Percentiles rank a stretch among this genome's conserved stretches.
Conservation (phyloP, 1,140 invertebrate genomes). For the Drosophila miranda region DNA sequence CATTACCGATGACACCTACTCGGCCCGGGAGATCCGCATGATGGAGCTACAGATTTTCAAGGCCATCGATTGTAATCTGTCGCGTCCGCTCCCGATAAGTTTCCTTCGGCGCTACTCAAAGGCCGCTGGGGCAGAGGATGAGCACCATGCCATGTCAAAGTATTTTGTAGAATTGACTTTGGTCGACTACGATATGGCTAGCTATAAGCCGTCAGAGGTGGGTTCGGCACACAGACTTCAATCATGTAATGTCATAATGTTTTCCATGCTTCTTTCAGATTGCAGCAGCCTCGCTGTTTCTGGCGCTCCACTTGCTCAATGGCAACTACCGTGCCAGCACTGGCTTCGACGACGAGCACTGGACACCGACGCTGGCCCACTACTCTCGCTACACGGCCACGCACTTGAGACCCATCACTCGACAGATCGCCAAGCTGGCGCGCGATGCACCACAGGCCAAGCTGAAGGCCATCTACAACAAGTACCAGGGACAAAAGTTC, state of each 20-base stretch:
- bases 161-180: slow-evolving; percentile 95
- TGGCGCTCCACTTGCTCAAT: slow-evolving; percentile 83
- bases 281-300: slow-evolving; percentile 84
- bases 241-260: neutral
- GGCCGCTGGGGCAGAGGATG: slow-evolving; percentile 86
- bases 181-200: slow-evolving; percentile 91
- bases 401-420: slow-evolving; percentile 85
- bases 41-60: slow-evolving; percentile 93
- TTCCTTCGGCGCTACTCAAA: slow-evolving; percentile 91
- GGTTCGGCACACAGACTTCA: neutral
- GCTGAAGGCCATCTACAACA: slow-evolving; percentile 85
- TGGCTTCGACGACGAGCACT: slow-evolving; percentile 81
- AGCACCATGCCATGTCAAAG: slow-evolving; percentile 94
- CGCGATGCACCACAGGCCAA: slow-evolving; percentile 84
- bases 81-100: slow-evolving; percentile 92
- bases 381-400: slow-evolving; percentile 86
- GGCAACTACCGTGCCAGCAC: slow-evolving; percentile 69
- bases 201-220: slow-evolving; percentile 90
- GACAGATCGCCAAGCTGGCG: slow-evolving; percentile 85
- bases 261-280: slow-evolving; percentile 41
- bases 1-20: slow-evolving; percentile 95
- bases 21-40: slow-evolving; percentile 89
- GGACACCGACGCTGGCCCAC: slow-evolving; percentile 86
- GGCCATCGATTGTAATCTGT: slow-evolving; percentile 90
- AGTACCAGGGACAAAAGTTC: slow-evolving; percentile 85